These are phyloP conservation scores for Larimichthys crocea DNA, from an alignment of 2,113 vertebrate species.

Conservation along the genomic window DNA sequence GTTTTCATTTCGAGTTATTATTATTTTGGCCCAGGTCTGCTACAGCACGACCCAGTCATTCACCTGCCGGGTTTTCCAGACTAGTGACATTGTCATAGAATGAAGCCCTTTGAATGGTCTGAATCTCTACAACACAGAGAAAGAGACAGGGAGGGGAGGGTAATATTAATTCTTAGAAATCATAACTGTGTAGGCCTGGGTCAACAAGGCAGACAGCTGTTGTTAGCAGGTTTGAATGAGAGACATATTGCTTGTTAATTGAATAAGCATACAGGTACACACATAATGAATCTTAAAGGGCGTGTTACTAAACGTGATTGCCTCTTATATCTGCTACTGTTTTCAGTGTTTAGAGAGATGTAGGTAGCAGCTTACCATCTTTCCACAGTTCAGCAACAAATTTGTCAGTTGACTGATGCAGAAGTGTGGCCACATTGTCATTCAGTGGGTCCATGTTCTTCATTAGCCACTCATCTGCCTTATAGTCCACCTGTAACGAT, in stretches of 20 bases:
- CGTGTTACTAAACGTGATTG: neutral
- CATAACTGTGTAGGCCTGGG: slow-evolving; percentile 68
- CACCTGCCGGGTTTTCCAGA: slow-evolving; percentile 98
- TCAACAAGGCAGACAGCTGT: slow-evolving; percentile 70
- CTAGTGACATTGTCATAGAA: slow-evolving; percentile 99
- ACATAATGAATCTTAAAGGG: slow-evolving; percentile 19
- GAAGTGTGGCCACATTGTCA: slow-evolving; percentile 95
- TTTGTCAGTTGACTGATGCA: slow-evolving; percentile 97
- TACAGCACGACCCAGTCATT: slow-evolving; percentile 88
- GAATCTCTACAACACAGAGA: slow-evolving; percentile 96
- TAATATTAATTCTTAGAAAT: slow-evolving; percentile 73
- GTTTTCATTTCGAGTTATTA: slow-evolving; percentile 10
- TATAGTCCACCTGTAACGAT: slow-evolving; percentile 93
- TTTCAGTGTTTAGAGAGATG: neutral
- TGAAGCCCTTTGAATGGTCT: slow-evolving; percentile 99
- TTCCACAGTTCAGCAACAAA: slow-evolving; percentile 99
- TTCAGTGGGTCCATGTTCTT: slow-evolving; percentile 99
- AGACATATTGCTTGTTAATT: slow-evolving; percentile 8
- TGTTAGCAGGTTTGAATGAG: slow-evolving; percentile 62
- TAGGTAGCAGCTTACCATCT: slow-evolving; percentile 87
- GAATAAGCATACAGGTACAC: slow-evolving; percentile 35
- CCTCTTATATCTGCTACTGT: neutral
- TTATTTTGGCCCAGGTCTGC: slow-evolving; percentile 86
- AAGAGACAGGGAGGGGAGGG: slow-evolving; percentile 72
- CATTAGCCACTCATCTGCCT: slow-evolving; percentile 99